These are phyloP conservation scores for Cynopterus brachyotis DNA, from an alignment of 2,113 vertebrate species.

Conservation along the genomic window DNA sequence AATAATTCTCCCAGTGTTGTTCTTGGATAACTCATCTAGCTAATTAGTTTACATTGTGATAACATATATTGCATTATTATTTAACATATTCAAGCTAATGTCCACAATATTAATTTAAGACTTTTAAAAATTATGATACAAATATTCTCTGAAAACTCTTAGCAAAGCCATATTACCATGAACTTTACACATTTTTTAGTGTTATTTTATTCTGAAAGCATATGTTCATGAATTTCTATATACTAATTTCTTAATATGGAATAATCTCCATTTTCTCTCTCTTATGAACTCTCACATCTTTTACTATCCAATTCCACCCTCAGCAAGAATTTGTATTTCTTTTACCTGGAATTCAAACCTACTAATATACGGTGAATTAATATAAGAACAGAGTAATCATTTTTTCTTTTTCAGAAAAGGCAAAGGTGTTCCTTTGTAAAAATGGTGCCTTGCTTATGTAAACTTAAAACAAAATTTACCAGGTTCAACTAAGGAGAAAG, in stretches of 20 bases:
- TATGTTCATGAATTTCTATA: neutral
- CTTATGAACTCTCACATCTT: neutral
- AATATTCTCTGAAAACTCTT: neutral
- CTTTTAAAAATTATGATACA: neutral
- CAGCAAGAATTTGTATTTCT: neutral
- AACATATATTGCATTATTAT: neutral
- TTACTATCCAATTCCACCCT: neutral
- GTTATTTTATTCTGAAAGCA: neutral
- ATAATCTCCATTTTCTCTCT: neutral
- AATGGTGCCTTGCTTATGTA: neutral
- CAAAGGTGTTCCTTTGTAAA: neutral
- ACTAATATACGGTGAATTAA: neutral
- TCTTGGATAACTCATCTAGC: neutral
- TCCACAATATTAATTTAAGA: neutral
- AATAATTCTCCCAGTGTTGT: neutral
- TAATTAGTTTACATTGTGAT: neutral
- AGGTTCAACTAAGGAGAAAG: neutral
- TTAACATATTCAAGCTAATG: neutral
- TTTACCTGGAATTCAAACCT: neutral
- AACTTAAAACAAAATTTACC: neutral
- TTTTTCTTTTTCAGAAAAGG: neutral
- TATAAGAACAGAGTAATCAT: neutral
- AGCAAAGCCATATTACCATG: neutral
- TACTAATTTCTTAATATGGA: neutral
- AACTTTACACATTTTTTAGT: neutral